Evolutionary conservation across 1,140 invertebrate genomes (phyloP), one percentile per base, ranked within the genome.

Genomic region (Holcopasites calliopsidis): DNA sequence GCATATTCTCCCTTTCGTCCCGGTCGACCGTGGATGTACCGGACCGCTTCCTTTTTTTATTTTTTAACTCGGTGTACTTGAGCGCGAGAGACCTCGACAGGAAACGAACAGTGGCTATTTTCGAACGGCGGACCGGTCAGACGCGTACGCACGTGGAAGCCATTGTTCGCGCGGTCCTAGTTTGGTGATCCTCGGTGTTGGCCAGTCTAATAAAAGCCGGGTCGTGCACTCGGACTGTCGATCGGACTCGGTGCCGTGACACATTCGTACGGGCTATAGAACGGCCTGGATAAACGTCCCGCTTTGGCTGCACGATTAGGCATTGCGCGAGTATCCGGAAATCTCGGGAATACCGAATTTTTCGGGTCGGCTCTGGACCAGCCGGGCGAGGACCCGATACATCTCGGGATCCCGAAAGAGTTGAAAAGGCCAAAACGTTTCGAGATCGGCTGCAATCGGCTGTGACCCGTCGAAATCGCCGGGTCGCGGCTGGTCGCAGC

Each of bases 101-200:
- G 55, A 83, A 83, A 61, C 44, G 44, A 13, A 65, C 68, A 44
- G 76, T 58, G 77, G 85, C 81, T 88, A 87, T 87, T 88, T 88
- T 88, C 78, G 86, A 72, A 47, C 75, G 38, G 76, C 38, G 78
- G 57, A 47, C 52, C 31, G 73, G 80, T n/a, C n/a, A n/a, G n/a
- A n/a, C n/a, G n/a, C n/a, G n/a, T n/a, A n/a, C n/a, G 76, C 73
- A 85, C 76, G 81, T 80, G 79, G 82, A 83, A 82, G 79, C 85
- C 82, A 88, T 89, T 88, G 87, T 89, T 86, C 82, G 70, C 58
- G 86, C 87, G 84, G 83, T 86, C 85, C 87, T 85, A 88, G 83
- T 89, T 89, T 88, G 83, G 87, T 85, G 85, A 86, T 86, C 82
- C 85, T 87, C 79, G 86, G 77, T 86, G 83, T 87, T 82, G 85